Evolutionary conservation across 30 jellyfish, hydroid and myxozoan genomes (phyloP), one percentile per base, ranked within the genome.

Genomic region (Hydractinia symbiolongicarpus): DNA sequence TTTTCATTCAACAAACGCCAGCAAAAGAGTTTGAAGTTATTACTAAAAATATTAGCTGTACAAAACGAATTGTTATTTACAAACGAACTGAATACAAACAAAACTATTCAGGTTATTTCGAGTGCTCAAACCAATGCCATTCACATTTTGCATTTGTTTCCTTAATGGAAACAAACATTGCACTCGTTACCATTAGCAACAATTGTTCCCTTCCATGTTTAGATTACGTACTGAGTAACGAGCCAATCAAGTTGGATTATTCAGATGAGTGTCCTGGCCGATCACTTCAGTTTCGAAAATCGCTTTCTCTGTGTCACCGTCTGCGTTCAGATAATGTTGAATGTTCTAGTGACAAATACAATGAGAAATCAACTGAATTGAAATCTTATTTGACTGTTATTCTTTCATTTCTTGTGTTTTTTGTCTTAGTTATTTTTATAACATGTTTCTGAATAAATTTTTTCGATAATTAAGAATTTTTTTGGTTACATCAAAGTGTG

Each of bases 41-140:
- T 19, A n/a, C 17, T 20, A 71, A 50, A 71, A 71, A 71, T 71
- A 15, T 71, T 14, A 71, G 80, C 61, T 71, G 80, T 3, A 71
- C 80, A 9, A 71, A 71, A 19, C 55, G 17, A 7, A 71, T 71
- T 14, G 44, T 20, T 8, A 19, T 71, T 7, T 71, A 71, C 61
- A 20, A 20, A 71, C 80, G 56, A 7, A 71, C 55, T 6, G 9
- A 71, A 15, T 6, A 7, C 4, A 11, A 15, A 19, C 9, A 20
- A 8, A 8, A 71, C 9, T 20, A 30, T 20, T 30, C 9, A 14
- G 80, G 67, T 6, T 8, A 6, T 20, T n/a, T 71, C 8, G 30
- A 49, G 11, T 13, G 51, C 50, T 15, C 19, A 8, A 20, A 30
- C 50, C 40, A 71, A 20, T 71, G 80, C 80, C 4, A 50, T 8